These are phyloP conservation scores for Seriola quinqueradiata DNA, from an alignment of 2,113 vertebrate genomes.

Conservation along the genomic window DNA sequence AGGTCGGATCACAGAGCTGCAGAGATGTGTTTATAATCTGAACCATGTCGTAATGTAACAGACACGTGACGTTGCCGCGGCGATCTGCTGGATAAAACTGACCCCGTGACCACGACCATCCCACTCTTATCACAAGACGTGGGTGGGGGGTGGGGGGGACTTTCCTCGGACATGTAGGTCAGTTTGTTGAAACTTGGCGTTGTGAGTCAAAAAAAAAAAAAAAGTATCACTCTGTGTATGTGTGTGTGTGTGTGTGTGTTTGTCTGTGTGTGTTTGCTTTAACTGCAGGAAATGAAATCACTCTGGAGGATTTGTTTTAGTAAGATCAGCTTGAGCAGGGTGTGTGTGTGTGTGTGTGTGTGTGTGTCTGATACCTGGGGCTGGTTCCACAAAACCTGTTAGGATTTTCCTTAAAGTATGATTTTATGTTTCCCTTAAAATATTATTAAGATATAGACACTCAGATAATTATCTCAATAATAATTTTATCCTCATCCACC, in stretches of 20 bases:
- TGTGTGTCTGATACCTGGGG: too few species aligned
- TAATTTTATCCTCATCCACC: not conserved
- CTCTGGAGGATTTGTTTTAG: not conserved
- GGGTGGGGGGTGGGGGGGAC: slow-evolving; percentile 14
- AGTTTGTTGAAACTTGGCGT: not conserved
- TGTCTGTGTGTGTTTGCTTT: not conserved
- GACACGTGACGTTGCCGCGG: slow-evolving; percentile 14
- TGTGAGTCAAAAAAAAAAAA: slow-evolving; percentile 4
- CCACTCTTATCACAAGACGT: not conserved
- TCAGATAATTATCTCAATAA: not conserved
- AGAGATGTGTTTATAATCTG: not conserved
- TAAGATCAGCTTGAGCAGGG: not conserved
- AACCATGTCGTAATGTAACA: slow-evolving; percentile 1
- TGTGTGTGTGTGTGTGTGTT: too few species aligned
- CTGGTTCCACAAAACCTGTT: too few species aligned
- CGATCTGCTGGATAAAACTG: not conserved
- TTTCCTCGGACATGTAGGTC: slow-evolving; percentile 44
- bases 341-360: too few species aligned
- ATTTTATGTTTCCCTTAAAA: too few species aligned
- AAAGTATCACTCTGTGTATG: too few species aligned
- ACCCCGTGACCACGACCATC: slow-evolving; percentile 28
- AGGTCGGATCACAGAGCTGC: not conserved
- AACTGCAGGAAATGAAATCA: slow-evolving; percentile 40
- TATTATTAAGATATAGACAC: not conserved
- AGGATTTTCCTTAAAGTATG: too few species aligned